A percentile compares a stretch with the other conserved stretches of the same genome.
phyloP scores from a whole-genome alignment of 1,140 invertebrate species.

The Thrips palmi region DNA sequence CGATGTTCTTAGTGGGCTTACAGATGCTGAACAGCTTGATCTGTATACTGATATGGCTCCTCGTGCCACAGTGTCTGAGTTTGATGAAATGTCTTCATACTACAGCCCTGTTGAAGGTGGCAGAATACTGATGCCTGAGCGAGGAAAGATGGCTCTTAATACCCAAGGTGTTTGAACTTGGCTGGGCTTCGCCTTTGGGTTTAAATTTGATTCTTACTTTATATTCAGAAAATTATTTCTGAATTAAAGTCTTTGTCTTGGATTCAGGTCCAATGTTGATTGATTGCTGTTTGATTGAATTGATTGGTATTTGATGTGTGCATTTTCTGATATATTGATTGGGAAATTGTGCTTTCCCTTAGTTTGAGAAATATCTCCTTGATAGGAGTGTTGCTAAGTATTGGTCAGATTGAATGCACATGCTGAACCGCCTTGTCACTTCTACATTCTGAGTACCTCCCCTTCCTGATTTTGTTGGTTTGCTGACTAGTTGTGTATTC shows the following conservation, averaged over 20 bases:
- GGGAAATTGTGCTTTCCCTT: no score
- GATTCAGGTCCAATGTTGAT: conserved; percentile 4
- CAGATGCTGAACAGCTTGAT: conserved; percentile 71
- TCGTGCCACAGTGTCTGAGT: conserved; percentile 64
- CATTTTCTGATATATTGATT: no score
- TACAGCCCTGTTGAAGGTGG: conserved; percentile 65
- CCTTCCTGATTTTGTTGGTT: no score
- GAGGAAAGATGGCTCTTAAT: conserved; percentile 12
- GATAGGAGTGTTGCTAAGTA: no score
- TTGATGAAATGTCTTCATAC: conserved; percentile 70
- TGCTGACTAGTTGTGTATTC: no score
- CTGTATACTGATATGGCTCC: conserved; percentile 66
- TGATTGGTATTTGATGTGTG: no score
- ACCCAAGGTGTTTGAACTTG: conserved; percentile 13
- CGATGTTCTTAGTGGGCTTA: conserved; percentile 40
- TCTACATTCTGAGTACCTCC: no score
- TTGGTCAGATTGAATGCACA: no score
- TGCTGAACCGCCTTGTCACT: no score
- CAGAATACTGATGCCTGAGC: conserved; percentile 30
- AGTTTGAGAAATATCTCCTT: no score
- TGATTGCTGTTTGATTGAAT: no score
- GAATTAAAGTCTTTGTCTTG: conserved; percentile 11
- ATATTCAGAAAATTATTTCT: not conserved
- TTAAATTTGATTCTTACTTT: conserved; percentile 4
- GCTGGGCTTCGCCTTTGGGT: conserved; percentile 8